phyloP scores from a whole-genome alignment of 2,888 invertebrate species.

The Achlya flavicornis region DNA sequence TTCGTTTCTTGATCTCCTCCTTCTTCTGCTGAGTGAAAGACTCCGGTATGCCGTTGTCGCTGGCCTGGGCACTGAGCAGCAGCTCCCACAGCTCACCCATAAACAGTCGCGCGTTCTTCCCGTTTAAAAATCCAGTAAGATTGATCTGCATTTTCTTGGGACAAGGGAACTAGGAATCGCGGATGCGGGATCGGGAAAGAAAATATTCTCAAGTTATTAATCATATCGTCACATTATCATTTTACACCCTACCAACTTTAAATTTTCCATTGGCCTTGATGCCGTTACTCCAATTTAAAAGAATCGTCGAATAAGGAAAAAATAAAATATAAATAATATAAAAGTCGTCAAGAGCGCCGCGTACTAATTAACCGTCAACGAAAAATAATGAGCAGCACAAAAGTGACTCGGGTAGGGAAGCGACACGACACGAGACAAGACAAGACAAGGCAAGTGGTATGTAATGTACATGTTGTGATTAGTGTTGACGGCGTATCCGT shows the following conservation, averaged over 20 bases:
- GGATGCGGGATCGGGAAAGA: constrained; percentile 73
- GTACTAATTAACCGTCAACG: constrained; percentile 15
- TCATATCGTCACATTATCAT: constrained; percentile 30
- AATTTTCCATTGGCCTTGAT: constrained; percentile 17
- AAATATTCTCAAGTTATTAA: constrained; percentile 61
- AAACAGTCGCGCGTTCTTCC: constrained; percentile 98
- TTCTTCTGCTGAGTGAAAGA: constrained; percentile 97
- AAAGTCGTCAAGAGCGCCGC: constrained; percentile 70
- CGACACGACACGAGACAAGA: constrained; percentile 16
- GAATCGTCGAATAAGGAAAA: constrained; percentile 29
- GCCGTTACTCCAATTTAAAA: constrained; percentile 20
- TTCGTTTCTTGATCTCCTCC: constrained; percentile 95
- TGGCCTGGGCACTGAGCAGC: constrained; percentile 97
- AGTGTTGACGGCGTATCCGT: constrained; percentile 35
- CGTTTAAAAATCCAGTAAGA: constrained; percentile 99
- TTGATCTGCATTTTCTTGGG: constrained; percentile 99
- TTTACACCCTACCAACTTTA: constrained; percentile 46
- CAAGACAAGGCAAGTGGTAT: constrained; percentile 38
- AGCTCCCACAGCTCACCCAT: constrained; percentile 99
- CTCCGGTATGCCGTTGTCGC: constrained; percentile 97
- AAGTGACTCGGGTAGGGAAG: constrained; percentile 80
- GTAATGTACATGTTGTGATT: constrained; percentile 50
- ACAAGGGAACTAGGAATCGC: constrained; percentile 92
- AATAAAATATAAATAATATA: constrained; percentile 39
- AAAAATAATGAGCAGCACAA: constrained; percentile 33